A percentile compares a stretch with the other conserved stretches of the same genome.
Conservation (phyloP, 2,113 vertebrate species). For the Chaetorhynchus papuensis region DNA sequence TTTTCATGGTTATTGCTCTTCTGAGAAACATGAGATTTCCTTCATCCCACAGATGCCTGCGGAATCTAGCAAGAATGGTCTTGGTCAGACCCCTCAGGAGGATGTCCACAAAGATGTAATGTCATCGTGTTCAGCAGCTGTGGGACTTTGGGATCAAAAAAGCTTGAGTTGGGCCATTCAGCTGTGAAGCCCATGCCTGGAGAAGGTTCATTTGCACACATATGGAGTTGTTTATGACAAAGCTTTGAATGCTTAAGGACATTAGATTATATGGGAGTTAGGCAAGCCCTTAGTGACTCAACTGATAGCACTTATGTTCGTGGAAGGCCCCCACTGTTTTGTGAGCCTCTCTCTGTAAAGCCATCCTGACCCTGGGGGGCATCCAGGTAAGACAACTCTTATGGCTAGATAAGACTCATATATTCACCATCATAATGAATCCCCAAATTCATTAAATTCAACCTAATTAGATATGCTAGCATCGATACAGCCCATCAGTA, state of each 20-base stretch:
- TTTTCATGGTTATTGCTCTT: not conserved
- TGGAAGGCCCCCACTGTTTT: not conserved
- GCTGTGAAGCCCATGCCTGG: not conserved
- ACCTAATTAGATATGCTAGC: not conserved
- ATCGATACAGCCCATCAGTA: not conserved
- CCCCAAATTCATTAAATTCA: not conserved
- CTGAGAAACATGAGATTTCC: not conserved
- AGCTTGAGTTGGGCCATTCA: not conserved
- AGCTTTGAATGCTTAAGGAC: not conserved
- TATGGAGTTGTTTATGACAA: not conserved
- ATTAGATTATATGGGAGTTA: not conserved
- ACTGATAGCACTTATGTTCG: not conserved
- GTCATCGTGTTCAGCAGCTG: not conserved
- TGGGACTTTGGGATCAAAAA: not conserved
- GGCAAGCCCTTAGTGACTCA: not conserved
- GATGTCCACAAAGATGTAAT: not conserved
- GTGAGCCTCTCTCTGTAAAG: not conserved
- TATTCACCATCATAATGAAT: not conserved
- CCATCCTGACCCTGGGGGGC: not conserved
- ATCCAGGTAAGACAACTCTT: not conserved
- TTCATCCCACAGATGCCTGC: not conserved
- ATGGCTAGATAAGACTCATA: not conserved
- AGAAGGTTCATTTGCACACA: not conserved
- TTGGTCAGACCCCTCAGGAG: not conserved
- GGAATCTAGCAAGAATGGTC: not conserved